Conservation (phyloP, 2,888 invertebrate genomes). For the Troilus luridus region DNA sequence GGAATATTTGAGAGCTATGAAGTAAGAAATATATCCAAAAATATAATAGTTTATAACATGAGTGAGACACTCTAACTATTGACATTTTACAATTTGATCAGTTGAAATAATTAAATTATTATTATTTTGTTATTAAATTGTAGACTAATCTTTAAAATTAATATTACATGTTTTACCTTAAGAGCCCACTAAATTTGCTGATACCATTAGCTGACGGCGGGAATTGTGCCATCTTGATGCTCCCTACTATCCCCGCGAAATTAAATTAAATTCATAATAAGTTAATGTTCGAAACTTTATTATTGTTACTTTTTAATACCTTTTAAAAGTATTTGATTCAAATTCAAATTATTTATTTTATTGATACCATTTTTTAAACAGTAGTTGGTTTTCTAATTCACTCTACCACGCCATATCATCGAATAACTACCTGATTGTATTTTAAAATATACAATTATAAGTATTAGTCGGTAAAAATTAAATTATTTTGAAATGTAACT, state of each 20-base stretch:
- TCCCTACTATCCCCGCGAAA: background rate
- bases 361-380: too few species aligned
- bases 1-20: too few species aligned
- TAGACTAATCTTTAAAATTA: background rate
- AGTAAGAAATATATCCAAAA: too few species aligned
- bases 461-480: background rate
- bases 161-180: background rate
- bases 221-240: background rate
- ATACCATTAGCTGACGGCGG: background rate
- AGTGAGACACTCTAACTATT: too few species aligned
- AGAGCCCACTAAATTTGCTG: background rate
- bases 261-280: background rate
- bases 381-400: too few species aligned
- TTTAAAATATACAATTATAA: too few species aligned
- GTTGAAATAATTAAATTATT: background rate
- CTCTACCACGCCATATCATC: too few species aligned
- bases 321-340: too few species aligned
- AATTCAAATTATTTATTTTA: too few species aligned
- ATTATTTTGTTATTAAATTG: background rate
- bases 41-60: too few species aligned
- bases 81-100: background rate
- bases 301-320: too few species aligned
- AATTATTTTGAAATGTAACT: background rate
- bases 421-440: too few species aligned
- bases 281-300: background rate